Percentiles rank a stretch among this genome's conserved stretches.
phyloP scores from a whole-genome alignment of 2,797 vertebrate species.

The Myotis findleyi region DNA sequence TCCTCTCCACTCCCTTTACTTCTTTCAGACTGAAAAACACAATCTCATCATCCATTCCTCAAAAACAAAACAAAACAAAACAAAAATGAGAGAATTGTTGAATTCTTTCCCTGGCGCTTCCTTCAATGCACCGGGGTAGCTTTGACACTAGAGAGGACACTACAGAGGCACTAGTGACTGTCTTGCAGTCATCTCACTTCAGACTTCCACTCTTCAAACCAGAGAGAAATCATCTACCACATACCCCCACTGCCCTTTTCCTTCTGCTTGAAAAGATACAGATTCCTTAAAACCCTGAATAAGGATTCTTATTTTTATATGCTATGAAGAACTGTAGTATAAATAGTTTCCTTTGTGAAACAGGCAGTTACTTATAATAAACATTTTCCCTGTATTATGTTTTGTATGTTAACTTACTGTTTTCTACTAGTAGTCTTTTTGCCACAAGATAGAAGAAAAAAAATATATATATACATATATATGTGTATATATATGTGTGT shows the following conservation, averaged over 20 bases:
- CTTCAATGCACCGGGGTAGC: background rate
- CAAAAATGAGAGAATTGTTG: background rate
- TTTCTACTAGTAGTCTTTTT: slow-evolving; percentile 72
- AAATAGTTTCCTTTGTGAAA: slow-evolving; percentile 62
- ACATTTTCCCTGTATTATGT: slow-evolving; percentile 57
- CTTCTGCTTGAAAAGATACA: slow-evolving; percentile 55
- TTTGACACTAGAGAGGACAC: background rate
- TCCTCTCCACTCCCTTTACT: background rate
- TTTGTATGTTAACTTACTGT: slow-evolving; percentile 63
- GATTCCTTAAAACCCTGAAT: slow-evolving; percentile 52
- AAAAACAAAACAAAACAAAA: slow-evolving; percentile 25
- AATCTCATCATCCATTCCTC: background rate
- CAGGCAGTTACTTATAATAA: slow-evolving; percentile 66
- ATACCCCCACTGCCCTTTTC: background rate
- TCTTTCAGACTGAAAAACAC: slow-evolving; percentile 34
- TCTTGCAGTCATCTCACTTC: background rate
- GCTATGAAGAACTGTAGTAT: slow-evolving; percentile 58
- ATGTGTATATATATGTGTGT: no score
- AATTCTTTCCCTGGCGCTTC: background rate
- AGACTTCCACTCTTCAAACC: background rate
- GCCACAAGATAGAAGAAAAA: slow-evolving; percentile 69
- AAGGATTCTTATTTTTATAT: slow-evolving; percentile 25
- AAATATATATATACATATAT: background rate
- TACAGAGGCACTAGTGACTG: background rate
- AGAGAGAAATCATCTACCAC: slow-evolving; percentile 23